These are phyloP conservation scores for Condylura cristata DNA, from an alignment of 2,113 vertebrate genomes.

Conservation along the genomic window DNA sequence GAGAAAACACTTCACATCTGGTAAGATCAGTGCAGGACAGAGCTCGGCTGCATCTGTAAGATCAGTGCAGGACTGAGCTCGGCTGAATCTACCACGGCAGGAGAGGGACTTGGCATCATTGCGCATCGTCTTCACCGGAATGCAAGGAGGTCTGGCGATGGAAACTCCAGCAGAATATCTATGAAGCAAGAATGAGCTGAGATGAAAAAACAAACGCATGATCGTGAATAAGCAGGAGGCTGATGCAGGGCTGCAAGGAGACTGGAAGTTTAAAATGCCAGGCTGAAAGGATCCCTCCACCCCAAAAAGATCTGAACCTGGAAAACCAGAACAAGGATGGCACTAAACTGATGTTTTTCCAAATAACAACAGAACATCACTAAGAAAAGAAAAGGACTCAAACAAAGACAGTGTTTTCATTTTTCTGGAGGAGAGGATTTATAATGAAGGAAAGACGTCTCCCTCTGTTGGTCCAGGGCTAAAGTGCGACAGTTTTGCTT, in stretches of 20 bases:
- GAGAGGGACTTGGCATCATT: neutral
- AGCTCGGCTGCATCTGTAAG: too few species aligned
- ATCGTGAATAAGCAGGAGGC: neutral
- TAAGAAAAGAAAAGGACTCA: neutral
- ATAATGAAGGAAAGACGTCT: neutral
- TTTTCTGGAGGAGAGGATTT: neutral
- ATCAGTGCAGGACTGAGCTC: neutral
- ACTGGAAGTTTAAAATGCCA: neutral
- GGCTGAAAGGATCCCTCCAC: neutral
- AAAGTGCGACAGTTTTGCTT: neutral
- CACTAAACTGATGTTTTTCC: neutral
- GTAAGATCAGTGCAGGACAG: neutral
- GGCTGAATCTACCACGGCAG: neutral
- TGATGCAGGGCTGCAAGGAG: neutral
- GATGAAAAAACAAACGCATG: neutral
- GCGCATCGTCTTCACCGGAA: neutral
- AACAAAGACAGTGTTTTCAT: neutral
- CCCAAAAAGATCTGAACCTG: neutral
- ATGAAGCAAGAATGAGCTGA: neutral
- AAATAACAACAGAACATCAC: neutral
- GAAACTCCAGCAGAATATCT: neutral
- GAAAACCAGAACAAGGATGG: neutral
- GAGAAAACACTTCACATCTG: neutral
- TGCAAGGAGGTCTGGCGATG: neutral
- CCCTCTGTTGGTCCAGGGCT: neutral